phyloP scores from a whole-genome alignment of 2,797 vertebrate genomes.

The Chiloscyllium punctatum region DNA sequence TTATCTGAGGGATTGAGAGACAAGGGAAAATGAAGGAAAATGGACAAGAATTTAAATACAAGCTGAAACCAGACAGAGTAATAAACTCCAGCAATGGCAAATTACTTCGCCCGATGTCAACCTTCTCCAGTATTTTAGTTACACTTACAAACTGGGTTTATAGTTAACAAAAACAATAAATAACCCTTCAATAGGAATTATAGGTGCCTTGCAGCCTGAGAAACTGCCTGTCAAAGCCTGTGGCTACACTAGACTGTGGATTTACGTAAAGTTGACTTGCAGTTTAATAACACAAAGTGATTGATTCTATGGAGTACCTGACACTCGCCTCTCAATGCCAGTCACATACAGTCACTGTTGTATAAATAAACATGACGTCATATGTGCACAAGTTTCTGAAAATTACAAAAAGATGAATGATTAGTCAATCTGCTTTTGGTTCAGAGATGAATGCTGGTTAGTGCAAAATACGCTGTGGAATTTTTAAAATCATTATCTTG shows the following conservation, averaged over 20 bases:
- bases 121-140: background rate
- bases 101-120: background rate
- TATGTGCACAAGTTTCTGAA: background rate
- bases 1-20: background rate
- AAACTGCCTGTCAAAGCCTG: background rate
- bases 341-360: background rate
- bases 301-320: background rate
- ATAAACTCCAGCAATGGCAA: background rate
- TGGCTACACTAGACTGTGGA: background rate
- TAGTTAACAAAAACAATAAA: background rate
- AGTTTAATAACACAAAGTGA: too few species aligned
- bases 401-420: background rate
- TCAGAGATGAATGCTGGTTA: background rate
- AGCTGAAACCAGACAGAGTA: background rate
- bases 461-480: background rate
- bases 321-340: background rate
- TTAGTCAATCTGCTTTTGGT: background rate
- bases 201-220: background rate
- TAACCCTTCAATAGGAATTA: background rate
- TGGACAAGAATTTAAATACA: background rate
- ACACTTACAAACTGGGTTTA: background rate
- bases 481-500: background rate
- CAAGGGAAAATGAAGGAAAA: background rate
- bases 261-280: background rate
- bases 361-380: background rate